phyloP scores from a whole-genome alignment of 2,888 invertebrate genomes.

The Mythimna lalbum region DNA sequence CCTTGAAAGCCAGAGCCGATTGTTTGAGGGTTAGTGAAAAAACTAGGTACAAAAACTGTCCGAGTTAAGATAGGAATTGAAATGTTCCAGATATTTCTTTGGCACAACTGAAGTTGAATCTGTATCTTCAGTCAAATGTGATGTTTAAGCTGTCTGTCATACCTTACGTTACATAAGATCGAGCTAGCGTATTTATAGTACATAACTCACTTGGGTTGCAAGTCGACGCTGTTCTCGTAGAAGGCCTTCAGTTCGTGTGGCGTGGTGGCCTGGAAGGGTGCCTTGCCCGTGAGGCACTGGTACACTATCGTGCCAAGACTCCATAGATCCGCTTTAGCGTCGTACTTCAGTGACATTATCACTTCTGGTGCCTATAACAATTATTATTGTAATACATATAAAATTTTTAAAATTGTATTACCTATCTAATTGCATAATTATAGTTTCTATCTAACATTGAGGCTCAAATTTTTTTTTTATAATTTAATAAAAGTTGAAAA shows the following conservation, averaged over 20 bases:
- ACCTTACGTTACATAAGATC: neutral
- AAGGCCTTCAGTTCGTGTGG: constrained; percentile 99
- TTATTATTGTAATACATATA: neutral
- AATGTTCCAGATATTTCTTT: constrained; percentile 26
- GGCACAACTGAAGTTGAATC: constrained; percentile 6
- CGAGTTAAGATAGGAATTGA: constrained; percentile 33
- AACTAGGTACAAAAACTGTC: constrained; percentile 44
- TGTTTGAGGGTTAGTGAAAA: constrained; percentile 41
- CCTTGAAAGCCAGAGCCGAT: constrained; percentile 56
- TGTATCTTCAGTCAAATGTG: neutral
- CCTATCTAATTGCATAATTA: neutral
- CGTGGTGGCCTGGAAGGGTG: constrained; percentile 99
- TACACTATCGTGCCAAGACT: constrained; percentile 99
- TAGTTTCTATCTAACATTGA: neutral
- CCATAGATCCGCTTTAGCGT: constrained; percentile 99
- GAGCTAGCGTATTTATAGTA: neutral
- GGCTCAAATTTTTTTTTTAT: neutral
- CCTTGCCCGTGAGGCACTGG: constrained; percentile 99
- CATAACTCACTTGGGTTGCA: constrained; percentile 95
- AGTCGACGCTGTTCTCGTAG: constrained; percentile 98
- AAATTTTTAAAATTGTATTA: neutral
- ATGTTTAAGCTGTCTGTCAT: neutral
- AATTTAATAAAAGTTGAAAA: constrained; percentile 8
- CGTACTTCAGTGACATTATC: constrained; percentile 99
- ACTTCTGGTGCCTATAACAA: constrained; percentile 97